A percentile compares a stretch with the other conserved stretches of the same genome.
Conservation (phyloP, 2,113 vertebrate genomes). For the Columba livia region DNA sequence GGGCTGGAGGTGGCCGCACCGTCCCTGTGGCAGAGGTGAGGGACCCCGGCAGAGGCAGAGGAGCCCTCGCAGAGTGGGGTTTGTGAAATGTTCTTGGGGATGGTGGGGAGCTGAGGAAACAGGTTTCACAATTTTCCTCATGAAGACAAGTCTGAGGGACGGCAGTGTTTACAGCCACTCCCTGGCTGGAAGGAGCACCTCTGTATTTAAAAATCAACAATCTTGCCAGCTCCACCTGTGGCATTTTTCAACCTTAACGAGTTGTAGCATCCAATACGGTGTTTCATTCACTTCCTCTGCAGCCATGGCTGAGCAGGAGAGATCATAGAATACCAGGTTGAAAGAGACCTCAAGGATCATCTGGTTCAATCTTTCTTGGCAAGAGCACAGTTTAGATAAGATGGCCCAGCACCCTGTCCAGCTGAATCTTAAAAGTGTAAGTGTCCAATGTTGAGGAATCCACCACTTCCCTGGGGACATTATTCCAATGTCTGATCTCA, state of each 20-base stretch:
- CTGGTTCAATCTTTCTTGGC: too few relatives aligned
- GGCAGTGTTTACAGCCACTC: not conserved
- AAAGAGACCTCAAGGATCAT: too few relatives aligned
- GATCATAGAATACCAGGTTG: too few relatives aligned
- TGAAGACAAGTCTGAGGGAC: not conserved
- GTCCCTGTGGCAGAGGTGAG: rapidly evolving
- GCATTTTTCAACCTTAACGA: not conserved
- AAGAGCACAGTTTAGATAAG: too few relatives aligned
- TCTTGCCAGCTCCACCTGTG: not conserved
- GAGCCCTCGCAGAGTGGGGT: not conserved
- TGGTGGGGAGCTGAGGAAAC: not conserved
- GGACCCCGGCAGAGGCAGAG: not conserved
- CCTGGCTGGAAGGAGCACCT: not conserved
- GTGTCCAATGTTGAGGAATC: too few relatives aligned
- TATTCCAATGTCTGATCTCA: too few relatives aligned
- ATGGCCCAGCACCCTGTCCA: too few relatives aligned
- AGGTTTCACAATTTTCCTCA: not conserved
- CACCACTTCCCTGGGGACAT: too few relatives aligned
- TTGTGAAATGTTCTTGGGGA: not conserved
- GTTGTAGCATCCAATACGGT: rapidly evolving
- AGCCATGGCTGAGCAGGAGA: not conserved
- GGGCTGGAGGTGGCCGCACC: too few relatives aligned
- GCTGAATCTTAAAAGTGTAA: too few relatives aligned
- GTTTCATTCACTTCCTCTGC: not conserved
- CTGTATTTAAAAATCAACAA: not conserved